phyloP scores from a whole-genome alignment of 2,888 invertebrate genomes.

The Arctia plantaginis region DNA sequence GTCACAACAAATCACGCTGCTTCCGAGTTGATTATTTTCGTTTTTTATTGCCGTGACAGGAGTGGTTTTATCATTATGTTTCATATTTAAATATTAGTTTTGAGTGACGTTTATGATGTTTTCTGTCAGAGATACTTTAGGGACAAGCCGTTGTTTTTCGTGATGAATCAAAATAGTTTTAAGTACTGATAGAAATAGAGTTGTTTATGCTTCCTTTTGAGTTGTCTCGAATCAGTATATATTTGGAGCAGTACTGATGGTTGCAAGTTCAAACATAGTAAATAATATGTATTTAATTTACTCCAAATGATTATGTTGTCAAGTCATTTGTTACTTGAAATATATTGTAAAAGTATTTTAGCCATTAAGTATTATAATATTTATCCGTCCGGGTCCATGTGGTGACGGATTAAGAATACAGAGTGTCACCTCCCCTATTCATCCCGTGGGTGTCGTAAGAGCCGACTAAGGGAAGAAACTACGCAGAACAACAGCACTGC shows the following conservation, averaged over 20 bases:
- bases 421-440: too few species aligned
- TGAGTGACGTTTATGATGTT: constrained; percentile 39
- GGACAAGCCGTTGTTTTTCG: constrained; percentile 1
- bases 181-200: not conserved
- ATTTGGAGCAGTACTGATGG: not conserved
- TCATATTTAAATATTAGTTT: constrained; percentile 42
- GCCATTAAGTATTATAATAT: too few species aligned
- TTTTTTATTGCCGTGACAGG: constrained; percentile 36
- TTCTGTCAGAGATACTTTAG: constrained; percentile 17
- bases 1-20: constrained; percentile 53
- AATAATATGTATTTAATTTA: not conserved
- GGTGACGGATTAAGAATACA: too few species aligned
- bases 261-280: not conserved
- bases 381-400: too few species aligned
- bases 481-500: too few species aligned
- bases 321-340: not conserved
- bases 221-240: not conserved
- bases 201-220: constrained; percentile 8
- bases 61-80: constrained; percentile 23
- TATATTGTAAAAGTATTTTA: too few species aligned
- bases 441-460: too few species aligned
- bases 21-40: constrained; percentile 46
- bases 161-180: constrained; percentile 10
- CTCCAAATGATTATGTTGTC: not conserved
- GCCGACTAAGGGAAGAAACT: too few species aligned